Base-by-base conservation (phyloP, 2,113 vertebrate species). In the Bubo scandiacus region DNA sequence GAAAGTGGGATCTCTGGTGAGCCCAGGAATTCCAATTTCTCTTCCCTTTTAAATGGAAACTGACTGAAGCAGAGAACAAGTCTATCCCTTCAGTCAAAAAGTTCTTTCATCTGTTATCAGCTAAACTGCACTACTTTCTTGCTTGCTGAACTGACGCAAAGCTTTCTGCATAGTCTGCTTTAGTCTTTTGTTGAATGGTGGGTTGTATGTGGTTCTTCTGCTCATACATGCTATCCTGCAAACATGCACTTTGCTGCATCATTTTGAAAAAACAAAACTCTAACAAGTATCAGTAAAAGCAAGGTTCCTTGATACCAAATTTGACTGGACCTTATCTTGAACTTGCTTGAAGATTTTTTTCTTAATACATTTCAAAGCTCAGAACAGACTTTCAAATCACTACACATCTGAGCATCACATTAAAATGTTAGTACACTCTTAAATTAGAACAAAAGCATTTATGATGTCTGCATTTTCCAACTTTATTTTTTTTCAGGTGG, bases 401-500 rank as follows among this genome's bases (percentile, higher is more conserved):
- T 62, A 10, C 14, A 79, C 19, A 21, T 72, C 57, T 88, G 20
- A 89, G 38, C 15, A 72, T 89, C 21, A n/a, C 30, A 36, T 55
- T 51, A 73, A 70, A 47, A 78, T 79, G 12, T n/a, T 79, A 18
- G 3, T n/a, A 23, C 2, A 0, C 89, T 73, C 49, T 57, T 57
- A 83, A 86, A 52, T 57, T 18, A 66, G 23, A 77, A 91, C 15
- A 84, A 71, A 87, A 80, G 66, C 23, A 1, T 34, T 74, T 42
- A 30, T 81, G 30, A 47, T 93, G 15, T 63, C 65, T 73, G 27
- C 29, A 20, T 74, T 96, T 93, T 91, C 54, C 34, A 75, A 61
- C 26, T 83, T 90, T 13, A 15, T 77, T 71, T 94, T 93, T 94
- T 95, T 97, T 96, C 96, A 99, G 99, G 97, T 99, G 86, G 99